Base-by-base conservation (phyloP, 2,888 invertebrate species). In the Ennomos quercinarius region DNA sequence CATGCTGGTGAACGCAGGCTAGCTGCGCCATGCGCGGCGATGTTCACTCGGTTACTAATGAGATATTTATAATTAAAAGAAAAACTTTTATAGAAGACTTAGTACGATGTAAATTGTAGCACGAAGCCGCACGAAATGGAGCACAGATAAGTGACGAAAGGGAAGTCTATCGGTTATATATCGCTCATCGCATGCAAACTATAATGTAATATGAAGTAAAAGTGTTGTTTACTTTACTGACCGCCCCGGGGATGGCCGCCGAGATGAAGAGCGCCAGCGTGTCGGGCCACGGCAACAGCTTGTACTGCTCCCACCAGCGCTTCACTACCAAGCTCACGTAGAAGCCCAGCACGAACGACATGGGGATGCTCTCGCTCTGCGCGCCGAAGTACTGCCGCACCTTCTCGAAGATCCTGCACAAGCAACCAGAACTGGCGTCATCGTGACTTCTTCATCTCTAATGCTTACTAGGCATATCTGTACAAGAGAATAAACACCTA, bases 261-360 rank as follows among this genome's bases (percentile, higher is more conserved):
- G 97, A 97, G 86, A 98, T 96, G 89, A 98, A 98, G 65, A 98
- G 95, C 44, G 97, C 98, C 74, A 98, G 93, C 64, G 97, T 97
- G 91, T 98, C 98, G 0, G 98, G 98, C 98, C 98, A 98, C 6
- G 98, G 98, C 68, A 98, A 93, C 64, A 97, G 93, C 87, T 96
- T 96, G 93, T 98, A 98, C 85, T 98, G 98, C 81, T 98, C 97
- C 98, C 98, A 98, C 98, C 98, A 98, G 75, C 98, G 94, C 80
- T 96, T 96, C 71, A 98, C 98, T 52, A 98, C 96, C 73, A 98
- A 94, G 76, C 96, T 96, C 67, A 98, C 98, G 92, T 98, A 98
- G 93, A 99, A 98, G 59, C 98, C 98, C 70, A 99, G 94, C 54
- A 98, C 98, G 93, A 99, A 98, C 36, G 98, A 97, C 95, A 99